These are phyloP conservation scores for Monochamus saltuarius DNA, from an alignment of 1,140 invertebrate genomes.

Conservation along the genomic window DNA sequence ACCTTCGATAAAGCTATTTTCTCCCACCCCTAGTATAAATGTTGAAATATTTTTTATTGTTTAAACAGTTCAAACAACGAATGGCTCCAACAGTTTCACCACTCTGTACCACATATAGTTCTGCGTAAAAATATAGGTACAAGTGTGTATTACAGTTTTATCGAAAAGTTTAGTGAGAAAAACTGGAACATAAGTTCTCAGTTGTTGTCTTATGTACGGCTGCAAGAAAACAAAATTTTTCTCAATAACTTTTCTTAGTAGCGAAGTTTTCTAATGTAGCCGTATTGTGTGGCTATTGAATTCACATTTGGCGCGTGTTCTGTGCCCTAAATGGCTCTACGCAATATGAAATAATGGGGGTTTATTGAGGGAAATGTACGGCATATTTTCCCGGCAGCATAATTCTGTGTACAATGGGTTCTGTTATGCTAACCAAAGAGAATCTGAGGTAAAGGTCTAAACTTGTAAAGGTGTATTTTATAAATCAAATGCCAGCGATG, in stretches of 20 bases:
- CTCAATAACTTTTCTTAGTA: not conserved
- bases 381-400: no score
- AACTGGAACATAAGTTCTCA: not conserved
- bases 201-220: not conserved
- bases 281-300: constrained; percentile 21
- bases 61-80: no score
- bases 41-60: no score
- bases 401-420: no score
- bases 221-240: constrained; percentile 7
- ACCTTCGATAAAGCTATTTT: no score
- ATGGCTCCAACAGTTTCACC: no score
- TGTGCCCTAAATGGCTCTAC: constrained; percentile 11
- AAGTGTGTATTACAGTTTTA: not conserved
- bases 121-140: not conserved
- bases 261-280: constrained; percentile 27
- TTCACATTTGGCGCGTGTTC: constrained; percentile 23
- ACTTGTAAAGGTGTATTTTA: no score
- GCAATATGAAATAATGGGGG: constrained; percentile 22
- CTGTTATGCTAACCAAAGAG: no score
- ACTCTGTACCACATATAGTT: no score
- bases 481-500: no score
- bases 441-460: no score
- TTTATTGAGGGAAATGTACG: not conserved
- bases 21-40: no score
- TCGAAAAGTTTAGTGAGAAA: not conserved